Base-by-base conservation (phyloP, 2,888 invertebrate genomes). In the Temnothorax unifasciatus region DNA sequence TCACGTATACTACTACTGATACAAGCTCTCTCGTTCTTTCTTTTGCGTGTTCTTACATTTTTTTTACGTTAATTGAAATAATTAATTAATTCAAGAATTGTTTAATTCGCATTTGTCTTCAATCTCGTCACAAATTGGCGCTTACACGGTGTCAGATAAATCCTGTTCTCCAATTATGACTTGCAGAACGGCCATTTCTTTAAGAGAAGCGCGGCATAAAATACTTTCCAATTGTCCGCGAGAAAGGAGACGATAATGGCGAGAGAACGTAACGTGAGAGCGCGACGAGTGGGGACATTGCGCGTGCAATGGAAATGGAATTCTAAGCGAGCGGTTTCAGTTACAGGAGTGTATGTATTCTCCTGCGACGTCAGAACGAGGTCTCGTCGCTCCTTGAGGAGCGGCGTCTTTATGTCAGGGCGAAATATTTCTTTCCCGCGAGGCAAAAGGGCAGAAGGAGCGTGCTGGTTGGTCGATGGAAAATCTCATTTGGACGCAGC, bases 401-500 rank as follows among this genome's bases (percentile, higher is more conserved):
- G 59, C 79, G 69, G 69, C 69, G 47, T 47, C 71, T 47, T 69
- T 77, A 54, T 34, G 69, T 77, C 71, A 59, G 13, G 15, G 13
- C 71, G 69, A 21, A 79, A 69, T 57, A 44, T 79, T 69, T 79
- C 59, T 69, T 69, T 64, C 21, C n/a, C 34, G 68, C 69, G 85
- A 79, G 73, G 18, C 34, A 64, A 6, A n/a, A 64, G 69, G 21
- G 54, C 34, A 76, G 57, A 82, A 41, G 52, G 59, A 79, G 64
- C n/a, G 77, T 52, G 76, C n/a, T 47, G 66, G 38, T 63, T 64
- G 84, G 83, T 76, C 82, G 86, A 88, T 85, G 84, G 87, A 86
- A 90, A 88, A 90, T 90, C 90, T 90, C 88, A 86, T 90, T 88
- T 87, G 88, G 82, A 85, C 84, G 86, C 88, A 86, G 87, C 85